Base-by-base conservation (phyloP, 2,113 vertebrate species). In the Sander vitreus region DNA sequence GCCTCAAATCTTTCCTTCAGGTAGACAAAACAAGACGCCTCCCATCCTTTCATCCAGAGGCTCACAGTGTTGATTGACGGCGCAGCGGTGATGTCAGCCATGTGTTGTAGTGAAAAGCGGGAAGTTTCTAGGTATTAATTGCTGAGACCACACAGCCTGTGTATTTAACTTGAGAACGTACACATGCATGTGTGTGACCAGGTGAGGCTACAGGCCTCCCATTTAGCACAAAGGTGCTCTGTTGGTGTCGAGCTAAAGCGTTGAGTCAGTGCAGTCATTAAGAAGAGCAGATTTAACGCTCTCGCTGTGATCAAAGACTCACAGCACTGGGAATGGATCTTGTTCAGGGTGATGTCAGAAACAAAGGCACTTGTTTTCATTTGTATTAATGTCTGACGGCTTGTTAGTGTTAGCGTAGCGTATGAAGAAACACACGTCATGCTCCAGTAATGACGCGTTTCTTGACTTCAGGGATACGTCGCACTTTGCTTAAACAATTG, bases 221-320 rank as follows among this genome's bases (percentile, higher is more conserved):
- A 27, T 53, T 78, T 30, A 76, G 69, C 84, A 92, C 87, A 84
- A 81, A 92, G 91, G 80, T 45, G 53, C 75, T 87, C 78, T 89
- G 85, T 89, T 89, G 78, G 79, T 48, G 50, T 43, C 2, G 27
- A 53, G 77, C 72, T 58, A 10, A 78, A 54, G 87, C 19, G 73
- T 18, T 15, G 47, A 71, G 69, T 76, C 47, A 16, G 86, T 3
- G 36, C 53, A 48, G 54, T 36, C 51, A 71, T 84, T 74, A 75
- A 51, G 72, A 54, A 13, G 15, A 78, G 57, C 4, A 8, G 54
- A 73, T 71, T 47, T 78, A 65, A 47, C 15, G 50, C 78, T 60
- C 16, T 64, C 21, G 16, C 71, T 27, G 72, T 68, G 86, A 90
- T 90, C 89, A 92, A 90, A 90, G 83, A 15, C 57, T 76, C 19